These are phyloP conservation scores for Rousettus madagascariensis DNA, from an alignment of 2,797 vertebrate genomes.

Conservation along the genomic window DNA sequence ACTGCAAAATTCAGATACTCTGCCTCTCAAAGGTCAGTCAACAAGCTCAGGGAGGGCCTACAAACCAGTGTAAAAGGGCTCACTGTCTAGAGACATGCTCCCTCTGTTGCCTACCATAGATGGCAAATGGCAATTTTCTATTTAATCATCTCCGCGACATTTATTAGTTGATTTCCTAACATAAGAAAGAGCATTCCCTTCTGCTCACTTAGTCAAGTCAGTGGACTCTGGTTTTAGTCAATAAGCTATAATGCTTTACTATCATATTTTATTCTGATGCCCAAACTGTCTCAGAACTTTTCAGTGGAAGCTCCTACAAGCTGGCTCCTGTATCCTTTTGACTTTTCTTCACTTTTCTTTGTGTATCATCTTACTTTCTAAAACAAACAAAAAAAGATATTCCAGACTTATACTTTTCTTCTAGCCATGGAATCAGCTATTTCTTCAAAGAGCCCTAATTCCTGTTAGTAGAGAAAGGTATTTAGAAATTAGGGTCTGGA, in stretches of 20 bases:
- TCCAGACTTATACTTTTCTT: neutral
- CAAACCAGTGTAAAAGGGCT: constrained; percentile 17
- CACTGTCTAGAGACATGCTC: neutral
- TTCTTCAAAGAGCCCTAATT: constrained; percentile 23
- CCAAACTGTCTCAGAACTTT: neutral
- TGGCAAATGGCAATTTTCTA: constrained; percentile 36
- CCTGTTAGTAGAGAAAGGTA: neutral
- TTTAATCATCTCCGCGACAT: constrained; percentile 18
- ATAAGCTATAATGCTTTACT: neutral
- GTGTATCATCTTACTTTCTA: neutral
- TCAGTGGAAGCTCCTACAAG: neutral
- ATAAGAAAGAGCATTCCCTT: neutral
- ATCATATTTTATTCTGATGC: constrained; percentile 2
- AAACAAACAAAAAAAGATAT: neutral
- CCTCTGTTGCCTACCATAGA: neutral
- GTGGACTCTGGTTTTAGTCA: neutral
- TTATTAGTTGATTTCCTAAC: constrained; percentile 22
- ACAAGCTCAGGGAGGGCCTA: neutral
- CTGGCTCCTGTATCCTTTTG: neutral
- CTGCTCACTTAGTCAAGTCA: neutral
- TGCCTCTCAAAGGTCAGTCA: constrained; percentile 8
- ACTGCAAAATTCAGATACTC: constrained; percentile 54
- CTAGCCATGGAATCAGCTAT: neutral
- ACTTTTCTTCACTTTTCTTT: neutral
- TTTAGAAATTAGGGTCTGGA: constrained; percentile 3